Percentiles rank a stretch among this genome's conserved stretches.
These are phyloP conservation scores for Allacma fusca DNA, from an alignment of 2,888 invertebrate genomes.

Conservation along the genomic window DNA sequence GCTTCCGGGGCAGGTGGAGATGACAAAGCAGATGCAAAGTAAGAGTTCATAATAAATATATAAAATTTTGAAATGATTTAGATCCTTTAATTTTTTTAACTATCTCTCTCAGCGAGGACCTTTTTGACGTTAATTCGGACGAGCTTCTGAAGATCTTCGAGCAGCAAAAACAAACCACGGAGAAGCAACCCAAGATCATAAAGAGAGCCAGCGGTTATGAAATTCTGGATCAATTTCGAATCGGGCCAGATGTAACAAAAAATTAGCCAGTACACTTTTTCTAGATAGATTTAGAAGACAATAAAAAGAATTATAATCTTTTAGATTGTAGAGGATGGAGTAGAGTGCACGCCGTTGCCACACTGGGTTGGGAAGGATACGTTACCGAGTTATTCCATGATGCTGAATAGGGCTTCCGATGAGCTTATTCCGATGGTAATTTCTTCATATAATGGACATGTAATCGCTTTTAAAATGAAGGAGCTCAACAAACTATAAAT, in stretches of 20 bases:
- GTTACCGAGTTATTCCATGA: slow-evolving; percentile 47
- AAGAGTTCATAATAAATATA: neutral
- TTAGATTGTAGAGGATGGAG: slow-evolving; percentile 55
- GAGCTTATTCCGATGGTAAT: slow-evolving; percentile 56
- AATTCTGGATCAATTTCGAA: slow-evolving; percentile 48
- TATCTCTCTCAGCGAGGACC: no score
- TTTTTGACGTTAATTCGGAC: slow-evolving; percentile 34
- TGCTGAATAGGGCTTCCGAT: slow-evolving; percentile 50
- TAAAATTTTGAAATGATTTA: no score
- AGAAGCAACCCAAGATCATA: slow-evolving; percentile 47
- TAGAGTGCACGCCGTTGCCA: slow-evolving; percentile 59
- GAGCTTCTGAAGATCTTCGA: slow-evolving; percentile 16
- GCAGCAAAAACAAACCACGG: slow-evolving; percentile 42
- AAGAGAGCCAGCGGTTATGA: slow-evolving; percentile 51
- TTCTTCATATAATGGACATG: no score
- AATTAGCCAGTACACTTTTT: neutral
- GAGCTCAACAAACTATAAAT: no score
- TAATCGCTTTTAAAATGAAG: no score
- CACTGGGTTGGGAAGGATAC: slow-evolving; percentile 52
- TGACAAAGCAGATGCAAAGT: neutral
- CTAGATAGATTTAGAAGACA: no score
- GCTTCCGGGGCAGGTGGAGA: neutral
- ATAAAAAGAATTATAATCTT: no score
- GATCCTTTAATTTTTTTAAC: neutral
- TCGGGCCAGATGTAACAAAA: slow-evolving; percentile 56